These are phyloP conservation scores for Eupsilia transversa DNA, from an alignment of 2,888 invertebrate genomes.

Conservation along the genomic window DNA sequence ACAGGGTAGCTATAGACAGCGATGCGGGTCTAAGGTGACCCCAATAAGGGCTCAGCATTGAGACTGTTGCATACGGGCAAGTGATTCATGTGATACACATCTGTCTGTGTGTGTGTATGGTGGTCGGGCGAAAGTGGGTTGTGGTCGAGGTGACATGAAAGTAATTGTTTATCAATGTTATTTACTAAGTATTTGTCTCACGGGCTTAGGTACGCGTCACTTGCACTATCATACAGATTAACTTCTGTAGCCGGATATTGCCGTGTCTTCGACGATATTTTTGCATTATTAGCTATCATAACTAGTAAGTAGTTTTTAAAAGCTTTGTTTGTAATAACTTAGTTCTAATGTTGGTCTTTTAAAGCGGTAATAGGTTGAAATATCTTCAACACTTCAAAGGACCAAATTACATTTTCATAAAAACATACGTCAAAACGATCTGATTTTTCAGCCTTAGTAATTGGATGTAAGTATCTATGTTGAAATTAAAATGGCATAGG, in stretches of 20 bases:
- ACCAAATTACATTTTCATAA: background rate
- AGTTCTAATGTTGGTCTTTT: background rate
- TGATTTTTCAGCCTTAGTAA: background rate
- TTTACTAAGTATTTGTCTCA: background rate
- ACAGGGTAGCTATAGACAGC: constrained; percentile 45
- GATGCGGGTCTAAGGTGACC: constrained; percentile 60
- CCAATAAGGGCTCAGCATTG: constrained; percentile 52
- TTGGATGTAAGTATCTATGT: background rate
- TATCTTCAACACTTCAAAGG: background rate
- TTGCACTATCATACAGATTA: background rate
- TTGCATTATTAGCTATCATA: background rate
- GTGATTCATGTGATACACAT: constrained; percentile 33
- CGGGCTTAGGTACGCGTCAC: no score
- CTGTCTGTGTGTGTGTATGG: constrained; percentile 2
- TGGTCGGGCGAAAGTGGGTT: constrained; percentile 12
- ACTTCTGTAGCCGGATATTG: background rate
- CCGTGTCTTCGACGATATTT: background rate
- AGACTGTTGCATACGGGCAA: constrained; percentile 42
- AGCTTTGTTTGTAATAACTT: background rate
- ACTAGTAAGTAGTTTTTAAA: background rate
- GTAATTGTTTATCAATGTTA: constrained; percentile 10
- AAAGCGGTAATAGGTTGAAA: background rate
- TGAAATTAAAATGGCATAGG: background rate
- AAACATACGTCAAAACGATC: no score
- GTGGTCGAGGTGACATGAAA: constrained; percentile 24